Base-by-base conservation (phyloP, 2,113 vertebrate genomes). In the Archilochus colubris region DNA sequence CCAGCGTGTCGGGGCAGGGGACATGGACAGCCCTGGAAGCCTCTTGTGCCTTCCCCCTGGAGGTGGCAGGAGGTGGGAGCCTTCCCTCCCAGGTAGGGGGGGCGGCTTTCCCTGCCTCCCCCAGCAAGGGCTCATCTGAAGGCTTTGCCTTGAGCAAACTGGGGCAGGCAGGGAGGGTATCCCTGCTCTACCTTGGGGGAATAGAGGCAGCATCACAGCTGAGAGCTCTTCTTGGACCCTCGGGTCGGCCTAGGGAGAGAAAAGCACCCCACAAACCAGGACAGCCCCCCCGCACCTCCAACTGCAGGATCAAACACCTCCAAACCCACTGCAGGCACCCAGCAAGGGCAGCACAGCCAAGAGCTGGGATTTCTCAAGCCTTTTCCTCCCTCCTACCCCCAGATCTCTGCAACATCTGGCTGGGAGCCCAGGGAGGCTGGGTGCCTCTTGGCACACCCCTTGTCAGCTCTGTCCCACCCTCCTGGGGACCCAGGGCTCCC, bases 401-500 rank as follows among this genome's bases (percentile, higher is more conserved):
- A 40, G 0, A 50, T 50, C 0, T 0, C 46, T 62, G 64, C 89
- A 40, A 77, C 21, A 58, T 40, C 33, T 79, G 82, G 36, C 62
- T 50, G n/a, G 28, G 75, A 75, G 80, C 83, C 86, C 58, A 1
- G 57, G 81, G 61, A 79, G 62, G 46, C 61, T 96, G 1, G 0
- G 40, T 7, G 22, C 55, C 75, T 27, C 87, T 61, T 14, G 30
- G 69, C 73, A 77, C 59, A 54, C 22, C 91, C 68, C 27, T 31
- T 14, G 23, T 1, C 74, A 62, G 33, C 76, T 55, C 68, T 48
- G 3, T 59, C 23, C 33, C 80, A 79, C 28, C 72, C 62, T 88
- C 36, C 66, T 1, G 4, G 48, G 36, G 5, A 19, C 51, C 0
- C 0, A 4, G 0, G 3, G 19, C 54, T 72, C 53, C 82, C 0